Evolutionary conservation across 2,888 invertebrate species (phyloP), one percentile per base, ranked within the genome.

Genomic region (Campoletis raptor): DNA sequence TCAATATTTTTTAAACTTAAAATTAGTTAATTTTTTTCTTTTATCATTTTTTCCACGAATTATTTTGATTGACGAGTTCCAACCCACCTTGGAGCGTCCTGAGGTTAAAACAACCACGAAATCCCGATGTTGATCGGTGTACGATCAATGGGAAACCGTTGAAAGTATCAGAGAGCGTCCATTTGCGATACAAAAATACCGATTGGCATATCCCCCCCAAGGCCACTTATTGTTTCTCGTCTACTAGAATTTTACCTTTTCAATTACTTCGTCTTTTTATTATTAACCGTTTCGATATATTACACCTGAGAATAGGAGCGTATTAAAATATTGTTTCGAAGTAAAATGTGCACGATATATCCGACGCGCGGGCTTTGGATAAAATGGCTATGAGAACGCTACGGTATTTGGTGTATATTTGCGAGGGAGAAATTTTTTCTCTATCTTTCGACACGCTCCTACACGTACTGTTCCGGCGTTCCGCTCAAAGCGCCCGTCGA

Each of bases 21-120:
- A 21, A 37, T 48, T 52, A 37, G 12, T 40, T 18, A 4, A 30
- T 18, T n/a, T 36, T 30, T 54, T 66, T 18, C 1, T 6, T 69
- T 42, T 30, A 15, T 52, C 24, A 21, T 40, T 78, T 66, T 24
- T 21, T 42, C n/a, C 18, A 9, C 10, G 8, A 4, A 40, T 67
- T 24, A 54, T 40, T 67, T 15, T 24, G 57, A 52, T 9, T 15
- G 21, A 57, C 36, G 6, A 67, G 24, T 21, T 45, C 36, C 0
- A 21, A 73, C 87, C 69, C 84, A 91, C 92, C 90, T 91, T 90
- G 30, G 85, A 69, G 81, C 57, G 61, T 85, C 83, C 74, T 45
- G 30, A 54, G 78, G 74, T 40, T 86, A 88, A 80, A 85, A 81
- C 84, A 70, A 70, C 12, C 40, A 40, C 64, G 57, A 67, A 70